Evolutionary conservation across 1,140 invertebrate species (phyloP), one percentile per base, ranked within the genome.

Genomic region (Pteromalus puparum): DNA sequence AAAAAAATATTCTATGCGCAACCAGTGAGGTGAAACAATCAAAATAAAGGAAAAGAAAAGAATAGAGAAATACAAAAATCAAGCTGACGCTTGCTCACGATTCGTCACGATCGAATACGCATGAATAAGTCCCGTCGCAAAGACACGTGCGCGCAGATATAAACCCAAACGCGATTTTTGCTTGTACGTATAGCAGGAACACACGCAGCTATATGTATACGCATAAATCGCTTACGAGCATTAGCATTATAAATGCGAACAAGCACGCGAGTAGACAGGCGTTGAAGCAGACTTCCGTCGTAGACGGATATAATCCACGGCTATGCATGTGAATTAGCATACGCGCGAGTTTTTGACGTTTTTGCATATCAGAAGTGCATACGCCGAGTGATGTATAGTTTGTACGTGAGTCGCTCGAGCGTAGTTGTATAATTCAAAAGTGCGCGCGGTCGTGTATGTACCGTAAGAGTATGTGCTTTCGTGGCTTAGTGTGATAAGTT

Each of bases 261-360:
- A 5, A 34, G 21, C 72, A 74, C 72, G 34, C 72, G 72, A 74
- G 72, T 74, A 42, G 72, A 74, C 72, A 74, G 30, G 72, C 72
- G 72, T 42, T 74, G 72, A 74, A 74, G 28, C 72, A 6, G 30
- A 74, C 72, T 74, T 74, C 72, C 72, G 72, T 30, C 68, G 68
- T 70, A 70, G 68, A 70, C 28, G 68, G 68, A 70, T 70, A 70
- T 70, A 70, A 70, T 70, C 10, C 68, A n/a, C 68, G 28, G 15
- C 24, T 30, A 18, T 28, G 68, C 15, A 70, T 70, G 68, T 30
- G 26, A 70, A 70, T 70, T 28, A 13, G 68, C 18, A 21, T 61
- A 61, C 53, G 53, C 18, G 53, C 53, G 18, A 28, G 24, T 70
- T 70, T 70, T 70, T 74, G 12, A n/a, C 18, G 72, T 34, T 38